Base-by-base conservation (phyloP, 2,113 vertebrate genomes). In the Isichthys henryi region DNA sequence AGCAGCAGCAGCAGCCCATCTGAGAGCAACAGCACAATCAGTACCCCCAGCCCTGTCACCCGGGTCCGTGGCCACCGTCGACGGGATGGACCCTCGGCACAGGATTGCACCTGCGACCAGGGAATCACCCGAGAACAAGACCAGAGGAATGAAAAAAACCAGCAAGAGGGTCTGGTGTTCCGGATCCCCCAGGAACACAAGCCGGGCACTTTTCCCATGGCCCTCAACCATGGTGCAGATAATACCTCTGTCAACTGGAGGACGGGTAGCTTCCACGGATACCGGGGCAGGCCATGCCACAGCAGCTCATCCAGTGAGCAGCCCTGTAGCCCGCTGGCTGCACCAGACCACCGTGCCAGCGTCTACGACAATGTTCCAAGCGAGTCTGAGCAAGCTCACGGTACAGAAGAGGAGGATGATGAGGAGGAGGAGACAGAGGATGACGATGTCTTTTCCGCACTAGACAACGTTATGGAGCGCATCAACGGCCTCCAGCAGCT, bases 341-440 rank as follows among this genome's bases (percentile, higher is more conserved):
- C 91, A 23, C 27, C 91, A 2, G 92, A 95, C 11, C 95, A 96
- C 58, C 94, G 97, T 3, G 89, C 94, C 35, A 98, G 97, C 8
- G 83, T 98, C 88, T 98, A 98, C 8, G 97, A 98, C 94, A 98
- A 98, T 83, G 93, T 98, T 23, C 97, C 96, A 0, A 93, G 52
- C 50, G 1, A 56, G 31, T 91, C 90, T 2, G 88, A 27, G 0
- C 92, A 94, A 35, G 52, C 91, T 1, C 88, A 46, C 23, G 48
- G 66, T 0, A 6, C 90, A 50, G 91, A 91, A 49, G 86, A 88
- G 52, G 86, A 88, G 13, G 8, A 52, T 0, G 89, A 89, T 3
- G 89, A 89, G 6, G 27, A 11, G 39, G 50, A n/a, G 74, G 62
- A 88, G 1, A 91, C 91, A 2, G 92, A 87, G 23, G 95, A 94